Percentiles rank a stretch among this genome's conserved stretches.
phyloP scores from a whole-genome alignment of 2,797 vertebrate species.

The Xenops minutus region DNA sequence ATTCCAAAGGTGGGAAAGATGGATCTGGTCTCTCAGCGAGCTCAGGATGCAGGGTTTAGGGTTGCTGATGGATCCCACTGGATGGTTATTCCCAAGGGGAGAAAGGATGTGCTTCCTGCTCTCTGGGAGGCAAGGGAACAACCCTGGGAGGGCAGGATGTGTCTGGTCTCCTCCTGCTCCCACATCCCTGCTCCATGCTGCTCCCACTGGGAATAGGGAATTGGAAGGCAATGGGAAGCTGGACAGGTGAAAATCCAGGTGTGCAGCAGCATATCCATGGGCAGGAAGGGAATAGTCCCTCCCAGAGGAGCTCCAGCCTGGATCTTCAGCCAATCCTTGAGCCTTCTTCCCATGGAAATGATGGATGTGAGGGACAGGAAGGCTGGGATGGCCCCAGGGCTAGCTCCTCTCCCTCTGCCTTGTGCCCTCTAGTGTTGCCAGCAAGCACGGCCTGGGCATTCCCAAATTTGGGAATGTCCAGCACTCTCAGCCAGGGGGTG shows the following conservation, averaged over 20 bases:
- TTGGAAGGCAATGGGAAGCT: background rate
- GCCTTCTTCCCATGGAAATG: background rate
- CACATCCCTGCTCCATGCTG: background rate
- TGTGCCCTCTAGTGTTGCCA: constrained; percentile 29
- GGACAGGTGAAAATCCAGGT: background rate
- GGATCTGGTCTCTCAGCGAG: background rate
- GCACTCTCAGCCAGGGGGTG: background rate
- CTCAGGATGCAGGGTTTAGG: background rate
- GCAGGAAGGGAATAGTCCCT: background rate
- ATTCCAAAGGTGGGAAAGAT: background rate
- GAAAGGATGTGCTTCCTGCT: background rate
- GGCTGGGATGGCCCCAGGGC: background rate
- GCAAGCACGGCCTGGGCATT: background rate
- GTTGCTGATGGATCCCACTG: background rate
- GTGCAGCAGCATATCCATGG: too few relatives aligned
- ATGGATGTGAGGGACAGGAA: background rate
- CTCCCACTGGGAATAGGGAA: background rate
- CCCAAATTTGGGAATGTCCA: background rate
- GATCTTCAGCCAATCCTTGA: background rate
- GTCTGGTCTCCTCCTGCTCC: background rate
- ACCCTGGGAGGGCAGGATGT: background rate
- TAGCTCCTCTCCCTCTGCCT: background rate
- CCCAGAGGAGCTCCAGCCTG: background rate
- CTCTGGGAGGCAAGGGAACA: background rate
- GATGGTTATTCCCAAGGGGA: background rate